phyloP scores from a whole-genome alignment of 1,140 invertebrate species.

The Formica exsecta region DNA sequence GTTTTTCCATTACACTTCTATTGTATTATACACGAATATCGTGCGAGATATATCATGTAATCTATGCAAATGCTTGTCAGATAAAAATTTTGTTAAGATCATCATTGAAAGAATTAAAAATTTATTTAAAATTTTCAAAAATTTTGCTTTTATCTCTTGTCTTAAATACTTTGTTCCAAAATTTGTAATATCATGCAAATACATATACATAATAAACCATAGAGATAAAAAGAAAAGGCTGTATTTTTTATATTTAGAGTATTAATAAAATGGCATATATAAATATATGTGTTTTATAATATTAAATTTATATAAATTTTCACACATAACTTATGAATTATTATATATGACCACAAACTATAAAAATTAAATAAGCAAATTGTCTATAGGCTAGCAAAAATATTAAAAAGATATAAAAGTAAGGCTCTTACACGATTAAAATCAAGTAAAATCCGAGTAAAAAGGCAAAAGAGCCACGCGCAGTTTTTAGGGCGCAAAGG shows the following conservation, averaged over 20 bases:
- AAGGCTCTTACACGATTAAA: too few species aligned
- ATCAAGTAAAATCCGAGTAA: too few species aligned
- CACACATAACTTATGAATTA: too few species aligned
- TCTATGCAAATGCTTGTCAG: background rate
- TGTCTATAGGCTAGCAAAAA: background rate
- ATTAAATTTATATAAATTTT: background rate
- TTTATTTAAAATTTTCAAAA: background rate
- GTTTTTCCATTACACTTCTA: conserved; percentile 53
- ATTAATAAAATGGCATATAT: background rate
- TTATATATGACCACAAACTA: background rate
- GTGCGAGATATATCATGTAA: conserved; percentile 4
- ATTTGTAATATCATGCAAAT: too few species aligned
- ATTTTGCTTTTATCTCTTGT: background rate
- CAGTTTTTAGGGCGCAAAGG: too few species aligned
- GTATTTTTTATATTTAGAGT: background rate
- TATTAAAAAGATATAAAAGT: too few species aligned
- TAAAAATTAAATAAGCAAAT: background rate
- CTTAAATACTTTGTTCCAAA: background rate
- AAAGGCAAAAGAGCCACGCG: too few species aligned
- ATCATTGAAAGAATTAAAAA: conserved; percentile 10
- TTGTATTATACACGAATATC: conserved; percentile 33
- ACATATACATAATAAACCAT: background rate
- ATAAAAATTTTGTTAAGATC: background rate
- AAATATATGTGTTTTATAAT: background rate
- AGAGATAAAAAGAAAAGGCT: background rate